Conservation (phyloP, 2,888 invertebrate species). For the Galeruca laticollis region DNA sequence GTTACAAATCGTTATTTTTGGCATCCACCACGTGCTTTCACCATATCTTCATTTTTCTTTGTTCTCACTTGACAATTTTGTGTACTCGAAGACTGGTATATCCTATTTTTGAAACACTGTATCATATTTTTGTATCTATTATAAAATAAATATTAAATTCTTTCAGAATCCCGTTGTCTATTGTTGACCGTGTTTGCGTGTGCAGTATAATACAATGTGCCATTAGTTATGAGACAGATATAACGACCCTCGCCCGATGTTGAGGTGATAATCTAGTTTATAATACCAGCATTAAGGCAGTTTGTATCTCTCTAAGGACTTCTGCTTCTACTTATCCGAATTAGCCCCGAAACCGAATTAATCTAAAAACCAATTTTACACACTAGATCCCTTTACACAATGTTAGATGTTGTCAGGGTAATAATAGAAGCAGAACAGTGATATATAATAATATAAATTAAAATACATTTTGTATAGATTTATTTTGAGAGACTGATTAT, state of each 20-base stretch:
- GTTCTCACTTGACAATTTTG: no score
- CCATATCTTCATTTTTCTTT: no score
- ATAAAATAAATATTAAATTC: no score
- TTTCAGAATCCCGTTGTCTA: neutral
- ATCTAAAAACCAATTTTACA: neutral
- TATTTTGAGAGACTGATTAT: no score
- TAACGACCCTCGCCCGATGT: conserved; percentile 56
- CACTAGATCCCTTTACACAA: neutral
- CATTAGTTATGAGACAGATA: conserved; percentile 57
- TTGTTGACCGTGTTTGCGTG: conserved; percentile 9
- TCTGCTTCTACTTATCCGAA: conserved; percentile 15
- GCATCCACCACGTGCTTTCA: no score
- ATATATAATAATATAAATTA: neutral
- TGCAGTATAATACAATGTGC: conserved; percentile 55
- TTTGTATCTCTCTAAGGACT: conserved; percentile 23
- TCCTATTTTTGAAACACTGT: no score
- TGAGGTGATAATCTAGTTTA: conserved; percentile 60
- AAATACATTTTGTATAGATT: no score
- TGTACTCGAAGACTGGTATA: no score
- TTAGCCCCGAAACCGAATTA: neutral
- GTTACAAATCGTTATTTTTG: no score
- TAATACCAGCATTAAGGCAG: conserved; percentile 44
- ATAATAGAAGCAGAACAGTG: neutral
- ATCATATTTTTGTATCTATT: no score
- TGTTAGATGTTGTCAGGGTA: neutral